phyloP scores from a whole-genome alignment of 2,797 vertebrate species.

The Phrynocephalus guinanensis region DNA sequence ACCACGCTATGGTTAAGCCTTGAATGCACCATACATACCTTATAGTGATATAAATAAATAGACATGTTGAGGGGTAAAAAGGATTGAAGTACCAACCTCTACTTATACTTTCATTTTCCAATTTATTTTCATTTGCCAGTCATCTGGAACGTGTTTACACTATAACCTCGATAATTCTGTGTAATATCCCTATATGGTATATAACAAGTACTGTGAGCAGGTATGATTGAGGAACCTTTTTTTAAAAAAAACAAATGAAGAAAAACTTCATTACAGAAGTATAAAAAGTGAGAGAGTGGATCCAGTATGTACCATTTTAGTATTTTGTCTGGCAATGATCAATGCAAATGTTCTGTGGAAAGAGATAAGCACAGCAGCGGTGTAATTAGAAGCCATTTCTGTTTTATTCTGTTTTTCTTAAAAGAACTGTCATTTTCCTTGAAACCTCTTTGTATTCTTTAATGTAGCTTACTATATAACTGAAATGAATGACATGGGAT shows the following conservation, averaged over 20 bases:
- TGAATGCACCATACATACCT: neutral
- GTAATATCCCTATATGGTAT: slow-evolving; percentile 9
- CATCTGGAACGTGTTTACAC: slow-evolving; percentile 42
- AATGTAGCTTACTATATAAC: slow-evolving; percentile 38
- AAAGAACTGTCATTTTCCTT: neutral
- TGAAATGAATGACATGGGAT: slow-evolving; percentile 31
- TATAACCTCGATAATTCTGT: slow-evolving; percentile 8
- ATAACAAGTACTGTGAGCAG: slow-evolving; percentile 4
- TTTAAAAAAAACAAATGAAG: slow-evolving; percentile 39
- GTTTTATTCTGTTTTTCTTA: neutral
- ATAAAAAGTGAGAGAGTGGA: slow-evolving; percentile 7
- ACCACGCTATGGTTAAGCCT: neutral
- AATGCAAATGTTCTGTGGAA: neutral
- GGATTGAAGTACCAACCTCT: neutral
- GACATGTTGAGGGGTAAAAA: neutral
- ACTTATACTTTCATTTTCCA: slow-evolving; percentile 55
- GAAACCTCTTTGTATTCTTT: slow-evolving; percentile 43
- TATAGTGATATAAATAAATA: neutral
- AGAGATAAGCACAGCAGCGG: slow-evolving; percentile 27
- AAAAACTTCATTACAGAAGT: slow-evolving; percentile 37
- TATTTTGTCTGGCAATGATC: slow-evolving; percentile 52
- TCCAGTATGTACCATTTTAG: slow-evolving; percentile 34
- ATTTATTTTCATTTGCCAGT: slow-evolving; percentile 23
- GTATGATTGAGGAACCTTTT: slow-evolving; percentile 36
- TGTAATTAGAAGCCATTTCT: slow-evolving; percentile 44